These are phyloP conservation scores for Hippasteria phrygiana DNA, from an alignment of 53 echinoderm and acorn worm genomes.

Conservation along the genomic window DNA sequence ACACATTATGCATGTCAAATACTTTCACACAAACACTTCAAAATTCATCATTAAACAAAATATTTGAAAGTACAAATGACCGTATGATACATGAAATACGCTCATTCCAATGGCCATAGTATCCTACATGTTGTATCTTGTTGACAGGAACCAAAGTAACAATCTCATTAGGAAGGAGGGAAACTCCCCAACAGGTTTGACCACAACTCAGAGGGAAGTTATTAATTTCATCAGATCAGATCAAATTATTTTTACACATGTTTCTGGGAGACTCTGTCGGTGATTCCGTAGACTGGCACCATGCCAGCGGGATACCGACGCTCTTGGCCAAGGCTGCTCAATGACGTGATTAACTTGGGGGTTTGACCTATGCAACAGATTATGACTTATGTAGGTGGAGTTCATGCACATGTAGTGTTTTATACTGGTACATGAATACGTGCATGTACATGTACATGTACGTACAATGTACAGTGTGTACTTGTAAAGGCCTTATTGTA, in stretches of 20 bases:
- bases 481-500: too few species aligned
- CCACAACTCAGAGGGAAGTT: conserved; percentile 4
- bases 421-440: neutral
- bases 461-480: neutral
- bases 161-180: neutral
- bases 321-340: neutral
- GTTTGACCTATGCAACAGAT: neutral
- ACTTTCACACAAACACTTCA: too few species aligned
- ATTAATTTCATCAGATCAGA: neutral
- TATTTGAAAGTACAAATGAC: too few species aligned
- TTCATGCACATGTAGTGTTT: too few species aligned
- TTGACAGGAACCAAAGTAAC: too few species aligned
- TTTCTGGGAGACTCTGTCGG: neutral
- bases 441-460: neutral
- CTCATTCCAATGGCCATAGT: too few species aligned
- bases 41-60: too few species aligned
- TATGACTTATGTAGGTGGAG: too few species aligned
- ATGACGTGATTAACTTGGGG: neutral
- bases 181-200: neutral
- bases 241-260: neutral
- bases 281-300: neutral
- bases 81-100: too few species aligned
- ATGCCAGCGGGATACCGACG: neutral
- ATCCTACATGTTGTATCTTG: neutral
- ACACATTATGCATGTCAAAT: too few species aligned